phyloP scores from a whole-genome alignment of 2,113 vertebrate genomes.

The Choloepus hoffmanni region DNA sequence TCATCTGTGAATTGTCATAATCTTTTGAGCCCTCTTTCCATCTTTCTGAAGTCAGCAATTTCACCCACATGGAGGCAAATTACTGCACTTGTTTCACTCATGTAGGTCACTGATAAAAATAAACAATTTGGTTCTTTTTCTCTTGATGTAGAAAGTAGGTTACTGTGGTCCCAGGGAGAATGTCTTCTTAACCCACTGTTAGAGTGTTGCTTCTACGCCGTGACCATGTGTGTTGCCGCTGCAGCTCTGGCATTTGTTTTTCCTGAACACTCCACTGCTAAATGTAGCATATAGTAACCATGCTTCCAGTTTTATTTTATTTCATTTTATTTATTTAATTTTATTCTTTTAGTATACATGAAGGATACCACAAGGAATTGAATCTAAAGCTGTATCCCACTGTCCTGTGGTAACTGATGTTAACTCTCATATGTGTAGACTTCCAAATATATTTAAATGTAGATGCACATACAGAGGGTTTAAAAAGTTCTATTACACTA shows the following conservation, averaged over 20 bases:
- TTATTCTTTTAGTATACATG: background rate
- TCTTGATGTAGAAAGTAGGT: constrained; percentile 60
- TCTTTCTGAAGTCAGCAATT: constrained; percentile 20
- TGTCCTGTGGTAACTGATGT: background rate
- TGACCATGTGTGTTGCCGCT: background rate
- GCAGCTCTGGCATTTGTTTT: background rate
- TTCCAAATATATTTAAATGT: constrained; percentile 40
- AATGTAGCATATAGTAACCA: background rate
- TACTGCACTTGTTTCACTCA: constrained; percentile 11
- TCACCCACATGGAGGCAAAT: background rate
- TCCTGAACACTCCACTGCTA: background rate
- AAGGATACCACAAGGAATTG: background rate
- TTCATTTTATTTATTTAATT: background rate
- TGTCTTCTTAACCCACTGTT: constrained; percentile 19
- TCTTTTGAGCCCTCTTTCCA: background rate
- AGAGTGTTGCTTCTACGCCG: background rate
- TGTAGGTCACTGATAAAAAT: constrained; percentile 70
- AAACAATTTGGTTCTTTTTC: constrained; percentile 55
- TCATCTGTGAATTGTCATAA: constrained; percentile 39
- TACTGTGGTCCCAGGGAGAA: constrained; percentile 46
- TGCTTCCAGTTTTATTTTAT: constrained; percentile 34
- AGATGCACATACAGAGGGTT: background rate
- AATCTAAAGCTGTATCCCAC: background rate
- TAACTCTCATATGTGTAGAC: background rate
- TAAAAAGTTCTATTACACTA: background rate